Conservation (phyloP, 2,888 invertebrate species). For the Gibbula magus region DNA sequence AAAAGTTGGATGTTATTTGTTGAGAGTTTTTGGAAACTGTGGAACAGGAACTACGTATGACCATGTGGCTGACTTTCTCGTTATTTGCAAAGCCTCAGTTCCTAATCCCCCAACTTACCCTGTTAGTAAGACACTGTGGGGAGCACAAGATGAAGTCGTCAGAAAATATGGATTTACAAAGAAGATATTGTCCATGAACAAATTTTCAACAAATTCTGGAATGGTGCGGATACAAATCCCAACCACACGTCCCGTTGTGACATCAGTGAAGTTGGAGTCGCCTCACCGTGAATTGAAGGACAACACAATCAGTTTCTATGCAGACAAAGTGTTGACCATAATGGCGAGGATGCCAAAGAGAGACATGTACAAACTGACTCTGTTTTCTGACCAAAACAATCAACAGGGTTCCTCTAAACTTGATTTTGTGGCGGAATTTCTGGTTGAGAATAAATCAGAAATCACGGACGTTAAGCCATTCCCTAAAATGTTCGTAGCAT, state of each 20-base stretch:
- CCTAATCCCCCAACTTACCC: not conserved
- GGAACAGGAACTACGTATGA: not conserved
- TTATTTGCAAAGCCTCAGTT: not conserved
- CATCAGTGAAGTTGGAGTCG: not conserved
- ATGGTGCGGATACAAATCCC: not conserved
- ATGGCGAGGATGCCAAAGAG: not conserved
- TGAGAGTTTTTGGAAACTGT: not conserved
- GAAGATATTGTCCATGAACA: not conserved
- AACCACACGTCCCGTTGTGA: not conserved
- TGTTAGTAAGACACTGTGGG: not conserved
- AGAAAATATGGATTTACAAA: not conserved
- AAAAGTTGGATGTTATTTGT: not conserved
- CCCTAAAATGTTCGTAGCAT: constrained; percentile 43
- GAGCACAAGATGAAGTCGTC: not conserved
- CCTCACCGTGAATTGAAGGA: not conserved
- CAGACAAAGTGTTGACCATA: not conserved
- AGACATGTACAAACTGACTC: not conserved
- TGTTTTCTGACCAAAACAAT: not conserved
- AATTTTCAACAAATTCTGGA: not conserved
- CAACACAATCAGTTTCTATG: not conserved
- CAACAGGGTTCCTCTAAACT: not conserved
- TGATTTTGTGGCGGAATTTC: not conserved
- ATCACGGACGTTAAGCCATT: constrained; percentile 17
- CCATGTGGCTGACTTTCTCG: not conserved
- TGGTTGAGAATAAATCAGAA: not conserved